phyloP scores from a whole-genome alignment of 1,140 invertebrate genomes.

The Aphelenchoides fujianensis region DNA sequence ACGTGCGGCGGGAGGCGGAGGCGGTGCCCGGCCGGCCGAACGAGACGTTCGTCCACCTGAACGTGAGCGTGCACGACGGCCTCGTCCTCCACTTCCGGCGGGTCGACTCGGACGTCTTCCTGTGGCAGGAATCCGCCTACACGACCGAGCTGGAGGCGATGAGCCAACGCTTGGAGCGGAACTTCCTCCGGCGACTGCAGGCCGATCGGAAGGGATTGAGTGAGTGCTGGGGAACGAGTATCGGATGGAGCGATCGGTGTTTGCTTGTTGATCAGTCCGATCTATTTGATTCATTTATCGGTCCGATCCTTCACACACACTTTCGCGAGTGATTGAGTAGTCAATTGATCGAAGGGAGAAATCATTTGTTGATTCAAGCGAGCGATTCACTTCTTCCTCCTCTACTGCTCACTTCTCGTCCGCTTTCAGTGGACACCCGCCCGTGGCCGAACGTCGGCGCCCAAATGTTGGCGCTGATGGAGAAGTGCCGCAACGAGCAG shows the following conservation, averaged over 20 bases:
- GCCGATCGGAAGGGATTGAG: background rate
- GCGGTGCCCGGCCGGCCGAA: background rate
- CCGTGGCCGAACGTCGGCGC: background rate
- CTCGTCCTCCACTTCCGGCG: constrained; percentile 25
- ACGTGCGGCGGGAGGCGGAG: constrained; percentile 19
- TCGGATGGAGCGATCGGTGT: no score
- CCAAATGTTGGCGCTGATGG: background rate
- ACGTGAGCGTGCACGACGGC: constrained; percentile 12
- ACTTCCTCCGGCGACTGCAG: constrained; percentile 10
- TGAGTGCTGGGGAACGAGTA: constrained; percentile 13
- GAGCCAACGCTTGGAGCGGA: constrained; percentile 4
- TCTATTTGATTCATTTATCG: no score
- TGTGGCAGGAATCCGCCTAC: background rate
- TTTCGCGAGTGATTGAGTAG: no score
- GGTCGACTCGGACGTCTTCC: constrained; percentile 16
- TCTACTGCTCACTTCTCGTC: no score
- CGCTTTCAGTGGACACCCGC: background rate
- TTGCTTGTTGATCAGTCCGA: no score
- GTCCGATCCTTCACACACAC: no score
- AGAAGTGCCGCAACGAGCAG: constrained; percentile 18
- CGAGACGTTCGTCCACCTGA: constrained; percentile 16
- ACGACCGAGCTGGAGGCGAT: background rate
- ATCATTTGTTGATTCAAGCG: no score
- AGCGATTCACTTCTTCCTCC: no score
- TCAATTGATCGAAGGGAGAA: no score